Base-by-base conservation (phyloP, 2,113 vertebrate species). In the Verasper variegatus region DNA sequence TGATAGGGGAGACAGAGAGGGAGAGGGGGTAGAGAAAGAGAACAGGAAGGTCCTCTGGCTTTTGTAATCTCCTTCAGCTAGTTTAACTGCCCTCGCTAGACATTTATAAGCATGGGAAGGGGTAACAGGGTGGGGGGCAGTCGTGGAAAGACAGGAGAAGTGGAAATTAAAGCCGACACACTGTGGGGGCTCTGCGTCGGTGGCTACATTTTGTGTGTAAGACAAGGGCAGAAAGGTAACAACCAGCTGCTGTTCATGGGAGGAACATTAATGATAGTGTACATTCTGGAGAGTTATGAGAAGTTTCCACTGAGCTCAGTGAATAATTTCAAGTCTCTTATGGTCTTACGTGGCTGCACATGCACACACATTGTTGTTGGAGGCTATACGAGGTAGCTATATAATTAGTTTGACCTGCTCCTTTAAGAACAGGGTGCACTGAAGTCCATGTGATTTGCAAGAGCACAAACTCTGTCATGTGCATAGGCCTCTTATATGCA, bases 41-140 rank as follows among this genome's bases (percentile, higher is more conserved):
- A 78, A 66, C 74, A 85, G 71, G 61, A 84, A 88, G 80, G 81
- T 83, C 73, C 65, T 83, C 76, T 89, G 87, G 86, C 79, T 87
- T 90, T 91, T 91, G 81, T 82, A 83, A 87, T 83, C 78, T 86
- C 84, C 71, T 58, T 77, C 80, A 87, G 81, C 78, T 80, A 68
- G 78, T 91, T 91, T 91, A 90, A 90, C 78, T 83, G 83, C 84
- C 69, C 66, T 82, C 24, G 4, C 70, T 66, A 82, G 88, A 92
- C 89, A 84, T 93, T 91, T 92, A 91, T 84, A 88, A 91, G 88
- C 77, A 86, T 57, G 69, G 54, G 77, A 76, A 85, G 74, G 78
- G 82, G 80, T 60, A 73, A 78, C 60, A 0, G 72, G 72, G 65
- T 85, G 73, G 73, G 73, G 63, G 80, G 70, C 74, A 76, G 78